phyloP scores from a whole-genome alignment of 2,888 invertebrate genomes.

The Melanostoma scalare region DNA sequence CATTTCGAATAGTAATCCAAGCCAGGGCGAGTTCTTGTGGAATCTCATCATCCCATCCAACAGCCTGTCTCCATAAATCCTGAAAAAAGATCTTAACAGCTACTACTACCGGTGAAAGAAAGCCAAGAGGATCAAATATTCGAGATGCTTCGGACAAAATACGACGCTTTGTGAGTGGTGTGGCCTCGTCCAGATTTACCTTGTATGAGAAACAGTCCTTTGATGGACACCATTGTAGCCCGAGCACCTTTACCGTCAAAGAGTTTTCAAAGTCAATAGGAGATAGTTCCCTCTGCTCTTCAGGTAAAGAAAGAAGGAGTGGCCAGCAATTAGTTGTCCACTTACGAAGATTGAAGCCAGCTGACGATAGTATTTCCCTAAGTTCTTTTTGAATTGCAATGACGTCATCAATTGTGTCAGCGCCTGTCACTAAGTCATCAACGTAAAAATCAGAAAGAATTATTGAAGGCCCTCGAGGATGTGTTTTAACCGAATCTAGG shows the following conservation, averaged over 20 bases:
- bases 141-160: background rate
- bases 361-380: background rate
- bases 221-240: slow-evolving; percentile 13
- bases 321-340: too few relatives aligned
- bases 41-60: too few relatives aligned
- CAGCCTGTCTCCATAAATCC: too few relatives aligned
- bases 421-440: slow-evolving; percentile 68
- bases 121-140: background rate
- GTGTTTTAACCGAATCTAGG: too few relatives aligned
- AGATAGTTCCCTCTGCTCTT: slow-evolving; percentile 11
- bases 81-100: background rate
- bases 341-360: too few relatives aligned
- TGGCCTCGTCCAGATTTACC: background rate
- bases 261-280: slow-evolving; percentile 15
- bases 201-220: slow-evolving; percentile 18
- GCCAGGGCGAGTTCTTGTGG: too few relatives aligned
- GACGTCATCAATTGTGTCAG: slow-evolving; percentile 13
- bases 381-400: background rate
- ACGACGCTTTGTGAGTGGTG: background rate
- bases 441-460: slow-evolving; percentile 72
- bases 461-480: too few relatives aligned
- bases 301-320: too few relatives aligned
- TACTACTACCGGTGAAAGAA: background rate
- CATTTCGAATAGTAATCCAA: too few relatives aligned
- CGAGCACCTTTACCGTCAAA: slow-evolving; percentile 13